Evolutionary conservation across 2,888 invertebrate species (phyloP), one percentile per base, ranked within the genome.

Genomic region (Cinara cedri): DNA sequence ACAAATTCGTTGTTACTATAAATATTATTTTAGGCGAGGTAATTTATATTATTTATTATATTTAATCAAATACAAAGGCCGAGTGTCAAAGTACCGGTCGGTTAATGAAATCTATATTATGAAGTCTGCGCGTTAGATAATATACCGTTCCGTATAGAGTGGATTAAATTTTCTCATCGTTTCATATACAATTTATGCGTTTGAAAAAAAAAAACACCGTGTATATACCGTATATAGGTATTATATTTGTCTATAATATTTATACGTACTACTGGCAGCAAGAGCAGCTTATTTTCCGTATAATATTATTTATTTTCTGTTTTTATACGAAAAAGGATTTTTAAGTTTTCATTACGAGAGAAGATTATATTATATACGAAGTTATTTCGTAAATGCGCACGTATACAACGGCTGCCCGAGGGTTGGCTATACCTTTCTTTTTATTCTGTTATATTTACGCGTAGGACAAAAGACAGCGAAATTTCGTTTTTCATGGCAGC

Each of bases 271-370:
- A 34, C n/a, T 19, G 24, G 11, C 19, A 68, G n/a, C 26, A 26
- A 54, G 26, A 1, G 11, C 16, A 6, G 16, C 21, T 16, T 10
- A n/a, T 42, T 16, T 42, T 24, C 16, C 16, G 71, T 21, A 57
- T 57, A 24, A 54, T 54, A 6, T 19, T 4, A 8, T 54, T 19
- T 13, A 13, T 10, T 51, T 68, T 68, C n/a, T n/a, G 16, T 8
- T 44, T 55, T 71, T 55, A 34, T 42, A 71, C 19, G 34, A 42
- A 10, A 24, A 57, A 6, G 24, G 2, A 72, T 72, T 72, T 72
- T 57, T 57, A 57, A 57, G 44, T 60, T 72, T 72, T 72, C 57
- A 57, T 72, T 54, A 42, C 54, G 19, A 14, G 14, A 65, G 11
- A 4, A 13, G 49, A 4, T 51, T 16, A 16, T 19, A 19, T 4